These are phyloP conservation scores for Muntiacus muntjak DNA, from an alignment of 2,113 vertebrate species.

Conservation along the genomic window DNA sequence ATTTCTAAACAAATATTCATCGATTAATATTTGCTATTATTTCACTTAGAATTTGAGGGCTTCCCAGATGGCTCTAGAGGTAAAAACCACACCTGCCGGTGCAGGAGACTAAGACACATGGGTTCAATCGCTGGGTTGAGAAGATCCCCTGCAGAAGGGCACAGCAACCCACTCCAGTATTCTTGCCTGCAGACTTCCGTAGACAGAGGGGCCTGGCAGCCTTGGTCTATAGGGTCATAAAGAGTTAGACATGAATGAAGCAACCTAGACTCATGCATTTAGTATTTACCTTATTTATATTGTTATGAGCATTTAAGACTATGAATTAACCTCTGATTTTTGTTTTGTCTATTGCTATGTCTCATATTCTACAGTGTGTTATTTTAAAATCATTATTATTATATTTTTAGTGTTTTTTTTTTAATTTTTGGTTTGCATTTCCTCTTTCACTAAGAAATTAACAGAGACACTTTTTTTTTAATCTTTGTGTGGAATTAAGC, in stretches of 20 bases:
- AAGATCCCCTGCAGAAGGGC: neutral
- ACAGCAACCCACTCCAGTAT: neutral
- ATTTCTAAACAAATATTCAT: neutral
- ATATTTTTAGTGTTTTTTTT: neutral
- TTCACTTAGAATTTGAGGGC: neutral
- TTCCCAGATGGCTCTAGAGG: neutral
- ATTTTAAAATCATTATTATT: neutral
- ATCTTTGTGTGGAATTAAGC: neutral
- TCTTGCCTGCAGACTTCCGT: neutral
- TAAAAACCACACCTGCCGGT: neutral
- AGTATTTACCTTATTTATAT: neutral
- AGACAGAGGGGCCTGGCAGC: neutral
- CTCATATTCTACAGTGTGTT: neutral
- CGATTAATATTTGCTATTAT: neutral
- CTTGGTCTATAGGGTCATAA: neutral
- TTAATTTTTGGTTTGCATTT: neutral
- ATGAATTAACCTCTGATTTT: neutral
- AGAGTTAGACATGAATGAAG: neutral
- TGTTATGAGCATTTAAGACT: neutral
- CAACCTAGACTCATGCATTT: neutral
- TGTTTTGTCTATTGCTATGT: neutral
- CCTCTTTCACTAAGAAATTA: neutral
- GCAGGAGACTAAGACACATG: neutral
- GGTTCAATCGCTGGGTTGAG: neutral
- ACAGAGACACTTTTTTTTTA: neutral